Conservation (phyloP, 2,113 vertebrate genomes). For the Varanus komodoensis region DNA sequence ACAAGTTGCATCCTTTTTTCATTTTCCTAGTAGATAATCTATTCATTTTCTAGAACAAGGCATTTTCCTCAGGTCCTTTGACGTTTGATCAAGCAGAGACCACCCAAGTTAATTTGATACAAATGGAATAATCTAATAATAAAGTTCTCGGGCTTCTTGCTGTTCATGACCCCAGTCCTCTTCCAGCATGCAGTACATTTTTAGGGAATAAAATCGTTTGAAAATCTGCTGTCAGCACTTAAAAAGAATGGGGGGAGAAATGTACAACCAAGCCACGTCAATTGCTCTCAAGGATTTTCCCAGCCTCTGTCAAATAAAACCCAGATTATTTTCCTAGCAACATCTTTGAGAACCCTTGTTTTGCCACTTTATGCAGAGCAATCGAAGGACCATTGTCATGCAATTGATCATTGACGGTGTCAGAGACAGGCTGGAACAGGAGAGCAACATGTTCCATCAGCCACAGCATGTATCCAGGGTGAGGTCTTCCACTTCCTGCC, state of each 20-base stretch:
- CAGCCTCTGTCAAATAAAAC: not conserved
- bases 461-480: not conserved
- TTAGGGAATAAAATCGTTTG: slow-evolving; percentile 5
- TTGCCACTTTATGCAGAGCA: not conserved
- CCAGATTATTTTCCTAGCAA: not conserved
- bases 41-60: slow-evolving; percentile 57
- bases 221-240: slow-evolving; percentile 34
- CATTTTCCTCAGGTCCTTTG: slow-evolving; percentile 60
- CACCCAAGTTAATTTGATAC: slow-evolving; percentile 76
- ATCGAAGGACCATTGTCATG: not conserved
- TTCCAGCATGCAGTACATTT: not conserved
- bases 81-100: slow-evolving; percentile 64
- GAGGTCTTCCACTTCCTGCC: not conserved
- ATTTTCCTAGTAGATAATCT: slow-evolving; percentile 41
- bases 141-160: slow-evolving; percentile 66
- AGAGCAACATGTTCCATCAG: not conserved
- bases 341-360: not conserved
- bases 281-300: slow-evolving; percentile 27
- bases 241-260: slow-evolving; percentile 18
- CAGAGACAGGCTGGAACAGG: not conserved
- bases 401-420: not conserved
- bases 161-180: slow-evolving; percentile 18
- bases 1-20: slow-evolving; percentile 56
- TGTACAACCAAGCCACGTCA: not conserved
- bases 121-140: slow-evolving; percentile 75